Base-by-base conservation (phyloP, 1,140 invertebrate genomes). In the Trachelipus rathkii region DNA sequence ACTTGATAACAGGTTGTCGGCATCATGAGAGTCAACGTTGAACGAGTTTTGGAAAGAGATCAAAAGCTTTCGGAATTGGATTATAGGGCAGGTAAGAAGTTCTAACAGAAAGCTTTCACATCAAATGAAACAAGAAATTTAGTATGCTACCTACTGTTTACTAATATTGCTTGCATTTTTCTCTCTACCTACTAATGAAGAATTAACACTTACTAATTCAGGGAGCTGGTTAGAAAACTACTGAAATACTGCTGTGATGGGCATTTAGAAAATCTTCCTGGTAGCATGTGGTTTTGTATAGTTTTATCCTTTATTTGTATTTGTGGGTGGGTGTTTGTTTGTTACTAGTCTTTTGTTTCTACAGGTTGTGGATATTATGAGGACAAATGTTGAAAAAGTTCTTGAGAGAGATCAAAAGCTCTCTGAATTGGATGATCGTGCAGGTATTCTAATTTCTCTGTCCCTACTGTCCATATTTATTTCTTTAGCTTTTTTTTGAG, bases 361-460 rank as follows among this genome's bases (percentile, higher is more conserved):
- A 67, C 77, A 99, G 88, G 93, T 98, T 76, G 95, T 98, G 78
- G 95, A 94, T 83, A 98, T 98, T 82, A 98, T 98, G 96, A 90
- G 94, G 87, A 94, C 96, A 66, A 99, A 99, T 86, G 97, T 99
- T 60, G 96, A 99, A 85, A 99, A 99, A 88, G 97, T 99, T 24
- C 87, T 99, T 81, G 97, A 99, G 86, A 90, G 97, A 84, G 97
- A 99, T 89, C 92, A 95, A 85, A 99, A 99, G 86, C 88, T 99
- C 24, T 96, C 95, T 8, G 96, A 99, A 86, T 87, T 99, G 76
- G 97, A 99, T 79, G 78, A 82, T 69, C 77, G 81, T 74, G 78
- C 85, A 93, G 95, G 96, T 90, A 33, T 76, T n/a, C 45, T 44
- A 45, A 67, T n/a, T 23, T n/a, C 43, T 67, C 24, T 15, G 21